Evolutionary conservation across 2,797 vertebrate genomes (phyloP).

Genomic region (Gallinago stenura): DNA sequence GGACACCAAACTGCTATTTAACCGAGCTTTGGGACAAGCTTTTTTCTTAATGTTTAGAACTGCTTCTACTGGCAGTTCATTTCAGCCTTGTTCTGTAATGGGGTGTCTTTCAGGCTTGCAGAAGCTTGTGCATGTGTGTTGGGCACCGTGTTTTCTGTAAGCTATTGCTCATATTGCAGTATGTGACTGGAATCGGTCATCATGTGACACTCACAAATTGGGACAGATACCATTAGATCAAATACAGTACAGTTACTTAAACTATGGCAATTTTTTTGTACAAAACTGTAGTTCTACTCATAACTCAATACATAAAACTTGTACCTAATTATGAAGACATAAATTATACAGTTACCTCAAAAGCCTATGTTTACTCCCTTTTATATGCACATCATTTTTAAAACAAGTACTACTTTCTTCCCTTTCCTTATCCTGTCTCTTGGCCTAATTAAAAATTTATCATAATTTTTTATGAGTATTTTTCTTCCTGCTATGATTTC

Average conservation of each 20-base stretch:
- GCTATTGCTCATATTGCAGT: not conserved
- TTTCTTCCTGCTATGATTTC: not conserved
- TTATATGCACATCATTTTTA: fast-evolving
- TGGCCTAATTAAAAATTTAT: not conserved
- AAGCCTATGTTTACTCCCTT: not conserved
- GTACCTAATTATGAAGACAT: not conserved
- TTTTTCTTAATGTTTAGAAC: not conserved
- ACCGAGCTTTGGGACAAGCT: not conserved
- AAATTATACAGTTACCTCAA: not conserved
- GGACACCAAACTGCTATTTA: not conserved
- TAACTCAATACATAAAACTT: not conserved
- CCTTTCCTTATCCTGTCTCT: not conserved
- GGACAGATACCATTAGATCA: not conserved
- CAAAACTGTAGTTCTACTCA: not conserved
- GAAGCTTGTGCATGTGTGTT: not conserved
- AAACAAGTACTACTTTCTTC: not conserved
- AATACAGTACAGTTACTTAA: not conserved
- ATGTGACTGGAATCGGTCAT: fast-evolving
- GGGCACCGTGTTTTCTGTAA: not conserved
- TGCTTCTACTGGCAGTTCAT: not conserved
- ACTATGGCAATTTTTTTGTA: not conserved
- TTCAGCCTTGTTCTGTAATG: not conserved
- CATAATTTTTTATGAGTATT: not conserved
- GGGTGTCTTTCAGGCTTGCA: not conserved
- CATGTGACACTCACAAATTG: fast-evolving